Base-by-base conservation (phyloP, 1,140 invertebrate species). In the Rhagoletis zephyria region DNA sequence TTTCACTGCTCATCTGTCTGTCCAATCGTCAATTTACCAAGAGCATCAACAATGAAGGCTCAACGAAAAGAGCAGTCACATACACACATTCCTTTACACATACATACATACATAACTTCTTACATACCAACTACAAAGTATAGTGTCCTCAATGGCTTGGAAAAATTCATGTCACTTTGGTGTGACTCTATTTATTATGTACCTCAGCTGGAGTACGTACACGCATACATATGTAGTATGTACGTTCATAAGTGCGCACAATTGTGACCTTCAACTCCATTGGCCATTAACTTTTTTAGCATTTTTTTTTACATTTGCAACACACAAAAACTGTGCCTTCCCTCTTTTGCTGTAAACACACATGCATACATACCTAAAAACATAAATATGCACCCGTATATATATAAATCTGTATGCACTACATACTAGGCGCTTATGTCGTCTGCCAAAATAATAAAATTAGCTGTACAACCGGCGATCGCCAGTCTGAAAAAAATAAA, bases 361-460 rank as follows among this genome's bases (percentile, higher is more conserved):
- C 30, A 30, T 30, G 30, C 30, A 30, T 30, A 30, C 30, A 30
- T 30, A 30, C 30, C 30, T 30, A 30, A 30, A 30, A 30, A 30
- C 30, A 30, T 30, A 30, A 30, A 30, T 30, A 30, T 30, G 30
- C 30, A 30, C 30, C 30, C 30, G 30, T 30, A 30, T 30, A 30
- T 45, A 70, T 74, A 45, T 74, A 74, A 16, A 74, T 45, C 12
- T 74, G 45, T 56, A 10, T 56, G 51, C 51, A 30, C 30, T 30
- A 30, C 30, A 6, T 45, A 48, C 42, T 16, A 12, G 67, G 67
- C 67, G 67, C 67, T 74, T 74, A 74, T 74, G 67, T 16, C 45
- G 67, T 74, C 67, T 74, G 67, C 67, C 67, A 48, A 74, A 48
- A 48, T 74, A 74, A 74, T 74, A 12, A 74, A 74, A 74, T 74